Base-by-base conservation (phyloP, 2,888 invertebrate genomes). In the Drosophila incognita region DNA sequence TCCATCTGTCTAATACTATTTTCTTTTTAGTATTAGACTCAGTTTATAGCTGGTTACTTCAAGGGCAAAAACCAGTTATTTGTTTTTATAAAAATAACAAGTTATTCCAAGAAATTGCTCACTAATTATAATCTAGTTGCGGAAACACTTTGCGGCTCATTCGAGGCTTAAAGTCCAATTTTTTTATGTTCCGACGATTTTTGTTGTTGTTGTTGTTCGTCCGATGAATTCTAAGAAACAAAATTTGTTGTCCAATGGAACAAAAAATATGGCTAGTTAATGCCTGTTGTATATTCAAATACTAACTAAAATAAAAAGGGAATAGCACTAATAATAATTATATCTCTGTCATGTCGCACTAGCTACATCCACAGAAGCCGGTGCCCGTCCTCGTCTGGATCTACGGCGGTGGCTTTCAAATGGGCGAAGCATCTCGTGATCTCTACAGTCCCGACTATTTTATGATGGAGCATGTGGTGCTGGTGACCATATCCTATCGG, bases 341-440 rank as follows among this genome's bases (percentile, higher is more conserved):
- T 18, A 6, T 24, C 3, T 21, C 11, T 54, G 5, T 8, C 10
- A 15, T n/a, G 2, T 18, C 2, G 1, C 10, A 54, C 1, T 33
- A 93, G 93, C 59, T 93, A 4, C 88, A 91, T 52, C 93, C 92
- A 0, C 40, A 75, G 2, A 90, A 82, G 52, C 90, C 90, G 1
- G 57, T 91, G 73, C 93, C 93, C 0, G 93, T 94, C 0, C 92
- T 94, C 89, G 93, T 94, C 2, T 94, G 93, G 92, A 93, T 94
- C 49, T 94, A 94, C 78, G 94, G 94, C 36, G 94, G 94, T 6
- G 94, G 93, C 13, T 94, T 94, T 79, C 93, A 93, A 78, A 91
- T 91, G 74, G 94, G 94, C 6, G 94, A 94, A 29, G 93, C 94
- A 29, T 92, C 93, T 56, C 85, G 92, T 11, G 91, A 92, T 60